Conservation (phyloP, 2,888 invertebrate genomes). For the Monopis laevigella region DNA sequence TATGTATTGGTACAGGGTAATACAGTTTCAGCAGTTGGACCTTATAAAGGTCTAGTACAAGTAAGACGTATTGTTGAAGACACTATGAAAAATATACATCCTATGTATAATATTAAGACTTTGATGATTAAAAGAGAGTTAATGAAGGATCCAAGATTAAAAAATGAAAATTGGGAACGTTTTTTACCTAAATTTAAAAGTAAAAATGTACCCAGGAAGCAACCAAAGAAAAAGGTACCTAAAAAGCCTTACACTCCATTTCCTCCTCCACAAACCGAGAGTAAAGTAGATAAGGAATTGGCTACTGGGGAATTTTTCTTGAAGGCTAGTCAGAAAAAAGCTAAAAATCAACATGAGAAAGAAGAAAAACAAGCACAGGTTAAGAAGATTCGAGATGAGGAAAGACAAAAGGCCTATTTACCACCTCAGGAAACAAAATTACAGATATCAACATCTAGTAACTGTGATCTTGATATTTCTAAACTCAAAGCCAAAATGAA, state of each 20-base stretch:
- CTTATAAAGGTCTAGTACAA: slow-evolving; percentile 88
- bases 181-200: slow-evolving; percentile 94
- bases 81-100: slow-evolving; percentile 99
- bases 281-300: slow-evolving; percentile 92
- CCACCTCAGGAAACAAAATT: slow-evolving; percentile 75
- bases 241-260: slow-evolving; percentile 96
- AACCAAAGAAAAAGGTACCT: slow-evolving; percentile 87
- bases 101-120: slow-evolving; percentile 97
- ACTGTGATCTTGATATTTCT: slow-evolving; percentile 70
- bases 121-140: slow-evolving; percentile 97
- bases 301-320: slow-evolving; percentile 98
- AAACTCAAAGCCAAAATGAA: slow-evolving; percentile 80
- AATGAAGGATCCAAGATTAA: slow-evolving; percentile 90
- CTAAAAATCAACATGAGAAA: slow-evolving; percentile 76
- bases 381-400: slow-evolving; percentile 77
- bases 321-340: slow-evolving; percentile 80
- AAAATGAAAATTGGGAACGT: slow-evolving; percentile 95
- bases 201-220: slow-evolving; percentile 89
- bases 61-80: slow-evolving; percentile 92
- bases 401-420: slow-evolving; percentile 81
- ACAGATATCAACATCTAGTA: slow-evolving; percentile 26
- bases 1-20: slow-evolving; percentile 97
- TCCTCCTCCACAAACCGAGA: slow-evolving; percentile 92
- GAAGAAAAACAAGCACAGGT: slow-evolving; percentile 81
- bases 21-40: slow-evolving; percentile 96